Evolutionary conservation across 2,888 invertebrate genomes (phyloP), one percentile per base, ranked within the genome.

Genomic region (Pasiphila rectangulata): DNA sequence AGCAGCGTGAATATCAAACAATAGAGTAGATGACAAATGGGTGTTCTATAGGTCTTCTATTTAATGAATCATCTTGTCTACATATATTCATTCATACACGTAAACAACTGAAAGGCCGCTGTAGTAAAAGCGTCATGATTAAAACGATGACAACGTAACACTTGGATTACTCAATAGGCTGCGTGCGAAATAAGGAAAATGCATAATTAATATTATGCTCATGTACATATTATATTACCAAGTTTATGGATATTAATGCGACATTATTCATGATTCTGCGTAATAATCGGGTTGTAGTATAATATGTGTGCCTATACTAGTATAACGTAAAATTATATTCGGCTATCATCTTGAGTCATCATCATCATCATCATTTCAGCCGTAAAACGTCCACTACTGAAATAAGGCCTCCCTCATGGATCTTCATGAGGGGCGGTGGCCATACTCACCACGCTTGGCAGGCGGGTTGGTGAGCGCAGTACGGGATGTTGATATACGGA

Each of bases 121-220:
- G 9, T 5, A 15, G 9, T 23, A 23, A 16, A 10, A 32, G 32
- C 12, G 25, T 47, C 24, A 37, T 19, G 3, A 2, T 29, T 25
- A 29, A 10, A 6, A 17, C 15, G 9, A 27, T 20, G 30, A 7
- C 2, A 15, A 29, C 0, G 2, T 17, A 30, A 27, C 7, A 16
- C 35, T 12, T 32, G 56, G 29, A 59, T 43, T 45, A 57, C 16
- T 23, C 13, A 20, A 23, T 25, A 7, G 24, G 16, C 54, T 25
- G 51, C 52, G 49, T 16, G 46, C 49, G 50, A 46, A 30, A 34
- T 27, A 16, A 52, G 57, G 51, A 49, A 57, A 39, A 48, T 46
- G 9, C 37, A 32, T 56, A 46, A 41, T 40, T 21, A 24, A n/a
- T 7, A 30, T 0, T 30, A 0, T 1, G 16, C 16, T 16, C 6